Conservation (phyloP, 53 echinoderm and acorn worm genomes). For the Mesocentrotus franciscanus region DNA sequence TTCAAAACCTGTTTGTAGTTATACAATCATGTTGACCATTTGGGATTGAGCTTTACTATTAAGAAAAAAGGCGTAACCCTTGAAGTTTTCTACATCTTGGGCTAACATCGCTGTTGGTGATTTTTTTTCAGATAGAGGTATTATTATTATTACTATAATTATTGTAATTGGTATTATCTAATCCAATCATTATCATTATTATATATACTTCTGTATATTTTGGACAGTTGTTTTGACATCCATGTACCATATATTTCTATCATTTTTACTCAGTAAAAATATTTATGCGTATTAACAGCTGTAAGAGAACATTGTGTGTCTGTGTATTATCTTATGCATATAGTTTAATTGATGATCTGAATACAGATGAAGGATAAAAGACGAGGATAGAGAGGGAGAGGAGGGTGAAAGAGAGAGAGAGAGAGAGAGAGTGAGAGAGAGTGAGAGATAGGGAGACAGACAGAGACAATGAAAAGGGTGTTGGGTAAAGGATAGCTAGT, state of each 20-base stretch:
- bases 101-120: conserved; percentile 34
- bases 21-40: conserved; percentile 54
- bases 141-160: conserved; percentile 57
- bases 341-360: neutral
- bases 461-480: neutral
- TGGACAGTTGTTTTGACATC: conserved; percentile 70
- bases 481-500: neutral
- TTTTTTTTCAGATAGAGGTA: conserved; percentile 59
- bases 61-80: conserved; percentile 48
- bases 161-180: conserved; percentile 47
- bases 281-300: conserved; percentile 65
- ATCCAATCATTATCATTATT: conserved; percentile 57
- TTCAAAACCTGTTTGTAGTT: conserved; percentile 64
- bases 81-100: conserved; percentile 4
- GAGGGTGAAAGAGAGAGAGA: too few species aligned
- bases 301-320: neutral
- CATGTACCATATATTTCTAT: conserved; percentile 65
- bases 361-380: neutral
- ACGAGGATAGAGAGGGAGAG: neutral
- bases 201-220: conserved; percentile 70
- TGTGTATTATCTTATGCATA: neutral
- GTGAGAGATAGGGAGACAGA: neutral
- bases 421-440: neutral
- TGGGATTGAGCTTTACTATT: conserved; percentile 62
- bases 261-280: conserved; percentile 70